Percentiles rank a stretch among this genome's conserved stretches.
Evolutionary conservation across 2,797 vertebrate species (phyloP).

Genomic region (Pseudochirops cupreus): DNA sequence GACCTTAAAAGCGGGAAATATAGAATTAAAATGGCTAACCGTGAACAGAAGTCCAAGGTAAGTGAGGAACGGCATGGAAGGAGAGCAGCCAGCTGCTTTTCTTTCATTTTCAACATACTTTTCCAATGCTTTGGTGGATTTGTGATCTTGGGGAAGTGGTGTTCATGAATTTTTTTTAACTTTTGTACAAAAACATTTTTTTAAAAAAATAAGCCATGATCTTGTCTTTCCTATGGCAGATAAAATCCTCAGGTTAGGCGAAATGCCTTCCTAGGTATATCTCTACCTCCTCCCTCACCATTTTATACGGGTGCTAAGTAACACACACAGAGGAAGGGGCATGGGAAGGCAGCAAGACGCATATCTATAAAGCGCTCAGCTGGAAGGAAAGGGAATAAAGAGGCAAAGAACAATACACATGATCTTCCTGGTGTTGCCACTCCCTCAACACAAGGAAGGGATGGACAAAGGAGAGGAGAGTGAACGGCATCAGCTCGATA

Average conservation of each 20-base stretch:
- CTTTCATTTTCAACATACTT: background rate
- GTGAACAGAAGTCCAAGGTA: background rate
- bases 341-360: background rate
- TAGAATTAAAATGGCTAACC: background rate
- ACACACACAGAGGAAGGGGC: background rate
- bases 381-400: background rate
- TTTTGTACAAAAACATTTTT: background rate
- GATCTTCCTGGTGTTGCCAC: conserved; percentile 78
- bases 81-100: background rate
- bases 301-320: background rate
- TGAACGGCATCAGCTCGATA: conserved; percentile 83
- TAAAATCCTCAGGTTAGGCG: background rate
- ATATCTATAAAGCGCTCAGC: background rate
- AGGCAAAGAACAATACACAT: background rate
- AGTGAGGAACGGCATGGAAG: background rate
- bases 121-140: background rate
- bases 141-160: background rate
- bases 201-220: background rate
- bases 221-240: background rate
- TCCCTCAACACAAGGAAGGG: conserved; percentile 86
- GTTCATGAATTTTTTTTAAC: background rate
- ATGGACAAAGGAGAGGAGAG: conserved; percentile 87
- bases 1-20: background rate
- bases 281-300: background rate
- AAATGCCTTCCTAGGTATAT: background rate